Evolutionary conservation across 2,113 vertebrate species (phyloP).

Genomic region (Daphoenositta chrysoptera): DNA sequence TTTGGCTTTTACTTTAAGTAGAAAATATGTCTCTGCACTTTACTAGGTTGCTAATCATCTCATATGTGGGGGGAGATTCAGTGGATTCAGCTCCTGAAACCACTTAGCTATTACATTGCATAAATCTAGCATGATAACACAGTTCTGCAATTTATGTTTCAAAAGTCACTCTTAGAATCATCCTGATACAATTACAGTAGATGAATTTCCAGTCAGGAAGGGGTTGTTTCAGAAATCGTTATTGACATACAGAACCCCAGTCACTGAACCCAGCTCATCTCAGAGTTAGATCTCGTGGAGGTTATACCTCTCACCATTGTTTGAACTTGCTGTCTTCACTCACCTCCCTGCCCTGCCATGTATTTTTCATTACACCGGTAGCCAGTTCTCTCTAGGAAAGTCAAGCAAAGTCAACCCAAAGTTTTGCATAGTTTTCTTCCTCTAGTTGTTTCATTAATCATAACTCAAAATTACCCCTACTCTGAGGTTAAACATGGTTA

Average conservation of each 20-base stretch:
- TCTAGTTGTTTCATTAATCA: background rate
- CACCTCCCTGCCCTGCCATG: background rate
- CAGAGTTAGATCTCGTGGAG: background rate
- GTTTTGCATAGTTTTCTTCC: background rate
- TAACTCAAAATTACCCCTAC: background rate
- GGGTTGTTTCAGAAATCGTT: background rate
- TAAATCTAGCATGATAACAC: background rate
- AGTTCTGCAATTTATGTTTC: conserved; percentile 32
- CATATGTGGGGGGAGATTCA: background rate
- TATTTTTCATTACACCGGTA: background rate
- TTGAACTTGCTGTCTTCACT: background rate
- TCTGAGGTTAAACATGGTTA: background rate
- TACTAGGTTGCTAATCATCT: background rate
- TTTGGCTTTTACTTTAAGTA: conserved; percentile 34
- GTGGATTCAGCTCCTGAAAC: background rate
- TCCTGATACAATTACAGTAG: background rate
- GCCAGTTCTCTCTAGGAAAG: background rate
- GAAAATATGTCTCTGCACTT: conserved; percentile 12
- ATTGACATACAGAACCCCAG: background rate
- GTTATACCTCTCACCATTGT: background rate
- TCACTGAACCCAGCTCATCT: background rate
- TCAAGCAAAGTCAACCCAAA: background rate
- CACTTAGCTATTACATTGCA: background rate
- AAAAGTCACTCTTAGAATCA: background rate
- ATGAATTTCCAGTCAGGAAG: background rate